phyloP scores from a whole-genome alignment of 2,888 invertebrate species.

The Penaeus monodon region DNA sequence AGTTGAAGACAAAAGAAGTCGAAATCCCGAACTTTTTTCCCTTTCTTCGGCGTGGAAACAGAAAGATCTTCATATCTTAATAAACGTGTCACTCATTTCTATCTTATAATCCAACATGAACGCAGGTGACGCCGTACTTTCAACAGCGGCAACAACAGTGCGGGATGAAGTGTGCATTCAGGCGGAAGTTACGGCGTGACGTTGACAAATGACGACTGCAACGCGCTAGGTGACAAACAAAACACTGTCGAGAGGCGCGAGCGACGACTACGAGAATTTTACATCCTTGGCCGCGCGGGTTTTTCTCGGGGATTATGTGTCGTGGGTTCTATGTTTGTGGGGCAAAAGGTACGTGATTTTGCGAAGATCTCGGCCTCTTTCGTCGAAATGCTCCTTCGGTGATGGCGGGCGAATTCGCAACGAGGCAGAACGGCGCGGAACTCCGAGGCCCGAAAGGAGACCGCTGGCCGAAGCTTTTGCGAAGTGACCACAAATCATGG shows the following conservation, averaged over 20 bases:
- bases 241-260: slow-evolving; percentile 35
- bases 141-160: slow-evolving; percentile 1
- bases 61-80: no score
- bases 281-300: background rate
- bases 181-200: slow-evolving; percentile 45
- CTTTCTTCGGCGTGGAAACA: no score
- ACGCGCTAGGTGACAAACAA: slow-evolving; percentile 36
- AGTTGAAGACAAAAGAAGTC: no score
- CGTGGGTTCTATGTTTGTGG: no score
- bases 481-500: slow-evolving; percentile 5
- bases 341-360: no score
- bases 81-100: no score
- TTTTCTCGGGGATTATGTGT: no score
- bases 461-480: background rate
- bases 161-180: slow-evolving; percentile 45
- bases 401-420: background rate
- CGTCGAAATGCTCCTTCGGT: no score
- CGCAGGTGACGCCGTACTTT: background rate
- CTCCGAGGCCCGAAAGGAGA: background rate
- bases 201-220: slow-evolving; percentile 41
- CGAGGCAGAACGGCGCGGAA: background rate
- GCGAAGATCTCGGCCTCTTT: no score
- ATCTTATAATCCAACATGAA: no score
- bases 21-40: no score
- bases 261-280: slow-evolving; percentile 30